phyloP scores from a whole-genome alignment of 2,113 vertebrate genomes.

The Myotis lucifugus region DNA sequence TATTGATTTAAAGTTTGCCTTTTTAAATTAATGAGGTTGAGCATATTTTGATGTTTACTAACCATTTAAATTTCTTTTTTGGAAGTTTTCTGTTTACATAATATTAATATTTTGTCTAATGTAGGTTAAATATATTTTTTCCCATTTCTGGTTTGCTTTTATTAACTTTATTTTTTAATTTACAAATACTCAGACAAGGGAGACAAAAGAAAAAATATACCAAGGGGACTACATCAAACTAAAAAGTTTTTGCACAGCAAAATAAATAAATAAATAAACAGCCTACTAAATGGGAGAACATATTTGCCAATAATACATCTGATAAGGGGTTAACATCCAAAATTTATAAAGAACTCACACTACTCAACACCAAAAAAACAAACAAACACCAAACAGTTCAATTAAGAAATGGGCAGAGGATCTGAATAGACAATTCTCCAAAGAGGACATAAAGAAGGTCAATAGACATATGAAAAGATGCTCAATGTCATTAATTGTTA shows the following conservation, averaged over 20 bases:
- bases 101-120: conserved; percentile 41
- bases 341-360: too few relatives aligned
- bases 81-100: conserved; percentile 14
- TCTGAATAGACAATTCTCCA: background rate
- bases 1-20: conserved; percentile 40
- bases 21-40: conserved; percentile 43
- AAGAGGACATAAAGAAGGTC: background rate
- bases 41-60: conserved; percentile 19
- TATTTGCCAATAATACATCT: too few relatives aligned
- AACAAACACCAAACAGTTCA: too few relatives aligned
- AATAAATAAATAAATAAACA: background rate
- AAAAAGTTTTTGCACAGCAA: background rate
- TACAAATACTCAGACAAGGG: background rate
- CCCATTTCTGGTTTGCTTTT: conserved; percentile 1
- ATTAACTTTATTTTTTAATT: background rate
- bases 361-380: too few relatives aligned
- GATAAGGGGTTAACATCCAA: too few relatives aligned
- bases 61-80: conserved; percentile 30
- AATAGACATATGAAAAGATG: background rate
- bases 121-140: background rate
- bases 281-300: too few relatives aligned
- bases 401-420: background rate
- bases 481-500: background rate
- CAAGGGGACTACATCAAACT: background rate
- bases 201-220: background rate